Conservation (phyloP, 2,113 vertebrate species). For the Thamnaconus septentrionalis region DNA sequence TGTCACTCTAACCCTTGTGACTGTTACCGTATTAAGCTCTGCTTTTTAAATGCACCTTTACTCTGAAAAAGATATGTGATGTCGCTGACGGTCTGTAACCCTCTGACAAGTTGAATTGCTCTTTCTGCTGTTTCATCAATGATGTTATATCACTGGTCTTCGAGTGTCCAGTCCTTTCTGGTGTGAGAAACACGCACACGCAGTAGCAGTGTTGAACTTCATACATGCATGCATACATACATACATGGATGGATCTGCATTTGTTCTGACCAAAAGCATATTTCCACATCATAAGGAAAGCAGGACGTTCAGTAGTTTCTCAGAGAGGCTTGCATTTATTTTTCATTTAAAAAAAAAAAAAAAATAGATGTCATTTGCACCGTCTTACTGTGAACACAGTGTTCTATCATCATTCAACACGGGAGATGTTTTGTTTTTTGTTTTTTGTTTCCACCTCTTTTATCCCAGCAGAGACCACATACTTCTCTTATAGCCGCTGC, state of each 20-base stretch:
- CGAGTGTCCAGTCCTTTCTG: constrained; percentile 69
- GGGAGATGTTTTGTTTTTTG: not conserved
- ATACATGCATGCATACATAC: constrained; percentile 4
- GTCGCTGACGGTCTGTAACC: constrained; percentile 46
- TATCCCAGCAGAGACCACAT: too few relatives aligned
- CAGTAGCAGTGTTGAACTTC: too few relatives aligned
- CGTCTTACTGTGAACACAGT: not conserved
- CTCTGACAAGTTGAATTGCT: constrained; percentile 45
- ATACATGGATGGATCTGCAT: not conserved
- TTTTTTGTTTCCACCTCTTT: not conserved
- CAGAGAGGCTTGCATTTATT: too few relatives aligned
- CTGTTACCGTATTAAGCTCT: constrained; percentile 26
- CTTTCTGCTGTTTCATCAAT: constrained; percentile 65
- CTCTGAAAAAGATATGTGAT: constrained; percentile 41
- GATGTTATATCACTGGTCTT: constrained; percentile 59
- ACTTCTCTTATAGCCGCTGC: too few relatives aligned
- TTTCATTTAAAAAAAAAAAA: too few relatives aligned
- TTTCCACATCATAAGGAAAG: not conserved
- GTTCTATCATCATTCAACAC: not conserved
- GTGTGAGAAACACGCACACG: constrained; percentile 58
- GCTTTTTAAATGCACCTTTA: constrained; percentile 7
- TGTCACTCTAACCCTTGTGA: constrained; percentile 5
- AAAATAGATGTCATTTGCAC: not conserved
- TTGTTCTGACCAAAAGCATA: not conserved
- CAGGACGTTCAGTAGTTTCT: too few relatives aligned